These are phyloP conservation scores for Orchestes rusci DNA, from an alignment of 2,888 invertebrate genomes.

Conservation along the genomic window DNA sequence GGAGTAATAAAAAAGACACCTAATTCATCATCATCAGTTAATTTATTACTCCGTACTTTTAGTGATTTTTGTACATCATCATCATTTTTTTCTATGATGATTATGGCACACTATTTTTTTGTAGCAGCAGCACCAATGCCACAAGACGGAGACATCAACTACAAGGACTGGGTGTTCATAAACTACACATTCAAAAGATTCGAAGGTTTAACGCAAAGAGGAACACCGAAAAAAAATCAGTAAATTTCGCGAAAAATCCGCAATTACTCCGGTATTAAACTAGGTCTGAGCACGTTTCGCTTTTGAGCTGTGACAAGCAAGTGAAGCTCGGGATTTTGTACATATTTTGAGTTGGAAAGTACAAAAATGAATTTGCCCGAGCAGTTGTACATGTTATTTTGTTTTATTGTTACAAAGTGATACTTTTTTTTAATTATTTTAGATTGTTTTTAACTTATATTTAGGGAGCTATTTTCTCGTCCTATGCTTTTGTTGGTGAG, in stretches of 20 bases:
- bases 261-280: constrained; percentile 15
- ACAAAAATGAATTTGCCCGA: constrained; percentile 20
- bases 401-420: constrained; percentile 43
- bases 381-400: constrained; percentile 39
- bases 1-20: no score
- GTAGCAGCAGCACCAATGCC: constrained; percentile 79
- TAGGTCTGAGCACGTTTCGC: constrained; percentile 38
- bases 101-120: no score
- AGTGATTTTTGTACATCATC: no score
- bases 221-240: constrained; percentile 73
- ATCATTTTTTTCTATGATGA: no score
- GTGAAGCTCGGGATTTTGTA: constrained; percentile 25
- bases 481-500: background rate
- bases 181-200: constrained; percentile 99
- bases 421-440: constrained; percentile 40
- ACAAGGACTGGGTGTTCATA: constrained; percentile 99
- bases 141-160: constrained; percentile 84
- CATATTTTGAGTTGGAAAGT: constrained; percentile 7
- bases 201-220: constrained; percentile 91
- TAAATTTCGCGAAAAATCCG: constrained; percentile 3
- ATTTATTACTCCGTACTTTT: no score
- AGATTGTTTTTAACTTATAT: constrained; percentile 40
- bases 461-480: background rate
- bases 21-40: no score
- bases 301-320: constrained; percentile 38